These are phyloP conservation scores for Psittacula cyanocephala DNA, from an alignment of 2,113 vertebrate species.

Conservation along the genomic window DNA sequence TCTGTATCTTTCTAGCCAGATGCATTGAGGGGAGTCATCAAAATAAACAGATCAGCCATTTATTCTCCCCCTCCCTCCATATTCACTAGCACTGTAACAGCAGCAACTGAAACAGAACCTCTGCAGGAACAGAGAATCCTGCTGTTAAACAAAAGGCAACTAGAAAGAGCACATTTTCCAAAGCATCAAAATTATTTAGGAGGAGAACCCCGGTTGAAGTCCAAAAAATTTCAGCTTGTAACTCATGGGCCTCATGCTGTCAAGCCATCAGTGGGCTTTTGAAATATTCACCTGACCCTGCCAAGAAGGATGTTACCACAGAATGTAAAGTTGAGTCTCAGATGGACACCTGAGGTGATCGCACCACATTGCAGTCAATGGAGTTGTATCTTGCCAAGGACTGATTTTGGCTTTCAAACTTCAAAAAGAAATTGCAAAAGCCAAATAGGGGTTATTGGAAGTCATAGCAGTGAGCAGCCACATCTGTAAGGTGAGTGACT, in stretches of 20 bases:
- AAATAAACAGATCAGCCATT: not conserved
- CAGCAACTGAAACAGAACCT: not conserved
- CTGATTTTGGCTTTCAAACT: not conserved
- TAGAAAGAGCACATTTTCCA: slow-evolving; percentile 7
- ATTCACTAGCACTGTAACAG: not conserved
- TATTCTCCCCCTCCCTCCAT: not conserved
- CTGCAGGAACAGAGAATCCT: not conserved
- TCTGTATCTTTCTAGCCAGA: slow-evolving; percentile 2
- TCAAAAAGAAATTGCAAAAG: not conserved
- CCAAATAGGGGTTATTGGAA: not conserved
- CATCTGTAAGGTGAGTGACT: not conserved
- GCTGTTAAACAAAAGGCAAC: not conserved
- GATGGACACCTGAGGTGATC: not conserved
- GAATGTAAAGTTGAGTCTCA: not conserved
- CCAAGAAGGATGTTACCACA: not conserved
- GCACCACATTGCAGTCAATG: not conserved
- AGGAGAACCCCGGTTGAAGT: not conserved
- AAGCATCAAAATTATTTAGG: not conserved
- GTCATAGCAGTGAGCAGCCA: not conserved
- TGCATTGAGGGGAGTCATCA: not conserved
- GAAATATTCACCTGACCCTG: not conserved
- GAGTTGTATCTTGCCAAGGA: not conserved
- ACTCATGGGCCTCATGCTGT: not conserved
- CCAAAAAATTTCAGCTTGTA: not conserved
- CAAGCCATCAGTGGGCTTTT: not conserved